phyloP scores from a whole-genome alignment of 2,797 vertebrate genomes.

The Tenualosa ilisha region DNA sequence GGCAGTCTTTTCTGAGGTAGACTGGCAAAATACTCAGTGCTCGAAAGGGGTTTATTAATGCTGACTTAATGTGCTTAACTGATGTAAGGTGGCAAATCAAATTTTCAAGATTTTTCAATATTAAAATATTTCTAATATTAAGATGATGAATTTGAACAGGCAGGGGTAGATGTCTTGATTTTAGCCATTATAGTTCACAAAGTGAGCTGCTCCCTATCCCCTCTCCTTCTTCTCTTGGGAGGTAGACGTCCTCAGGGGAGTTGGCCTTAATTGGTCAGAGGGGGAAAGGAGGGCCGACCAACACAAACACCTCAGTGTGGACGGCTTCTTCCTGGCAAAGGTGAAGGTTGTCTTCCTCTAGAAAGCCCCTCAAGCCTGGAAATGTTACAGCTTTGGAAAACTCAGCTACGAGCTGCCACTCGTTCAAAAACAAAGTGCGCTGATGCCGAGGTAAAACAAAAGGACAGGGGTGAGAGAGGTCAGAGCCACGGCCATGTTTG shows the following conservation, averaged over 20 bases:
- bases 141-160: neutral
- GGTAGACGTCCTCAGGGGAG: neutral
- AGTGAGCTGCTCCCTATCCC: neutral
- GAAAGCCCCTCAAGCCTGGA: constrained; percentile 3
- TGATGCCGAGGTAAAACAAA: neutral
- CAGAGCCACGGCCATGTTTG: neutral
- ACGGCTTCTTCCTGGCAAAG: constrained; percentile 1
- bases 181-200: neutral
- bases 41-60: too few species aligned
- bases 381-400: constrained; percentile 1
- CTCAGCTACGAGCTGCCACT: neutral
- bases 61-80: too few species aligned
- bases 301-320: neutral
- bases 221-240: neutral
- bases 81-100: too few species aligned
- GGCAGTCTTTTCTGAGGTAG: too few species aligned
- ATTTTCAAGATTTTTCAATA: too few species aligned
- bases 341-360: neutral
- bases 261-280: neutral
- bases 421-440: neutral
- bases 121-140: too few species aligned
- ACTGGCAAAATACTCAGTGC: too few species aligned
- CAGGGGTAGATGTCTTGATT: neutral
- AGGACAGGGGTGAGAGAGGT: neutral
- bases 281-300: neutral